These are phyloP conservation scores for Phoeniculus purpureus DNA, from an alignment of 2,797 vertebrate genomes.

Conservation along the genomic window DNA sequence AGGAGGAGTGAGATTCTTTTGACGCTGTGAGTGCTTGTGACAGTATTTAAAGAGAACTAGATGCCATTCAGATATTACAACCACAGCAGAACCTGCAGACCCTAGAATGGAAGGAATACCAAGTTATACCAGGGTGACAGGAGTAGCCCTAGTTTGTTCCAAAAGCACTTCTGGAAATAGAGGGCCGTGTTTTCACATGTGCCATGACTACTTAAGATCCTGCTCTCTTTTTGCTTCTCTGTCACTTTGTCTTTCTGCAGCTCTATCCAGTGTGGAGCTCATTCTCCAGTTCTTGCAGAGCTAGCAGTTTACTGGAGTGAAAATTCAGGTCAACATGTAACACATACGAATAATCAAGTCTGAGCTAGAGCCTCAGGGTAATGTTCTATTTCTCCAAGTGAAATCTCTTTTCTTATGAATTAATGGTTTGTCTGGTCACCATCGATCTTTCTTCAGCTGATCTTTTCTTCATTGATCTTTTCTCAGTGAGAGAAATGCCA, in stretches of 20 bases:
- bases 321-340: background rate
- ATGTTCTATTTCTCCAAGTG: constrained; percentile 51
- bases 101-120: background rate
- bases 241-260: background rate
- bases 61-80: background rate
- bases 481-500: constrained; percentile 42
- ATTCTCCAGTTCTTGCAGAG: background rate
- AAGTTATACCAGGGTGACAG: background rate
- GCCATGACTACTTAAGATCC: background rate
- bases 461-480: constrained; percentile 65
- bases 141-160: background rate
- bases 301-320: background rate
- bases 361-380: constrained; percentile 21
- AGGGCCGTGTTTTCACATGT: background rate
- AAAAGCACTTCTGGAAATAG: background rate
- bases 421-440: constrained; percentile 58
- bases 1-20: background rate
- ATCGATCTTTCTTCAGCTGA: constrained; percentile 58
- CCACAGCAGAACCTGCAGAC: background rate
- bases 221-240: background rate
- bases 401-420: constrained; percentile 52
- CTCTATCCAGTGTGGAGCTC: background rate
- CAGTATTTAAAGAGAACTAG: background rate
- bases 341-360: background rate
- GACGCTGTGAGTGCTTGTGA: background rate